These are phyloP conservation scores for Tetragonula carbonaria DNA, from an alignment of 2,888 invertebrate genomes.

Conservation along the genomic window DNA sequence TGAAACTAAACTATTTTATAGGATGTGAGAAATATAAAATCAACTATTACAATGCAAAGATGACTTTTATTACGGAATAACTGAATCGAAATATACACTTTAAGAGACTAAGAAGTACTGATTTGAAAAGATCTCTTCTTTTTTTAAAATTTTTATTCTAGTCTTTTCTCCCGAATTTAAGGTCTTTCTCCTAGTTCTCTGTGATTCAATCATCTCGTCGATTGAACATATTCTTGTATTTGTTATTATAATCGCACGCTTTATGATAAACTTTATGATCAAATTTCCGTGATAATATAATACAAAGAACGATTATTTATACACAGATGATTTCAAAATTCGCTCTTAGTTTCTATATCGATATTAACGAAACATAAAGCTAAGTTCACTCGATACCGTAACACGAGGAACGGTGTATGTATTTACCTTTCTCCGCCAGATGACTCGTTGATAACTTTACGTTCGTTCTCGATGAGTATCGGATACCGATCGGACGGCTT, in stretches of 20 bases:
- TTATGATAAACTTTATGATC: not conserved
- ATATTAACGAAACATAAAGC: not conserved
- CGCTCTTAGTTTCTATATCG: not conserved
- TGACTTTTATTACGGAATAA: not conserved
- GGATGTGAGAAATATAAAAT: not conserved
- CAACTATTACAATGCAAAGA: not conserved
- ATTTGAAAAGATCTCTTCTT: not conserved
- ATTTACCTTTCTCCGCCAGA: constrained; percentile 17
- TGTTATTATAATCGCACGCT: not conserved
- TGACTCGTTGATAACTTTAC: constrained; percentile 40
- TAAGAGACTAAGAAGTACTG: not conserved
- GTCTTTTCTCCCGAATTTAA: not conserved
- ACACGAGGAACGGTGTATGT: not conserved
- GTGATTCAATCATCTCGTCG: not conserved
- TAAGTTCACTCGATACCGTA: not conserved
- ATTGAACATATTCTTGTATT: not conserved
- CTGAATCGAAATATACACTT: not conserved
- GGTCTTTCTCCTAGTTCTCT: not conserved
- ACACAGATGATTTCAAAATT: not conserved
- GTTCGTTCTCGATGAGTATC: constrained; percentile 38
- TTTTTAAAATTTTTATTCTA: not conserved
- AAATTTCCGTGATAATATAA: not conserved
- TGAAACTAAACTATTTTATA: not conserved
- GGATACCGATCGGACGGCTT: constrained; percentile 61
- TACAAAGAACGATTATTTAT: not conserved